Percentiles rank a stretch among this genome's conserved stretches.
Conservation (phyloP, 2,888 invertebrate genomes). For the Melieria crassipennis region DNA sequence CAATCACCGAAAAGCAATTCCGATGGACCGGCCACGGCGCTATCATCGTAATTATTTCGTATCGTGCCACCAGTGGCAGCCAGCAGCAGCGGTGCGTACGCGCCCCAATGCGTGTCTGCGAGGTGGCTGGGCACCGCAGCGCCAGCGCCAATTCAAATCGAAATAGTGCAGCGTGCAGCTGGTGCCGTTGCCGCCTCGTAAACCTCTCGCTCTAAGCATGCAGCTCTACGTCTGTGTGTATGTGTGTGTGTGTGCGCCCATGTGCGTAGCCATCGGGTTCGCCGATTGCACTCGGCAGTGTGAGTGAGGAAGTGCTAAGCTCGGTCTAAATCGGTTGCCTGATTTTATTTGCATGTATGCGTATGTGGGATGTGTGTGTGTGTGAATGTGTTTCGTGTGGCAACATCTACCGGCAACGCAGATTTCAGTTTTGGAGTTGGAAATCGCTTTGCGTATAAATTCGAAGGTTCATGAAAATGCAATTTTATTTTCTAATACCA, state of each 20-base stretch:
- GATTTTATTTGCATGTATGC: neutral
- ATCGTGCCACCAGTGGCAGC: slow-evolving; percentile 21
- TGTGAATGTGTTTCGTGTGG: neutral
- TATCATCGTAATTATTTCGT: slow-evolving; percentile 32
- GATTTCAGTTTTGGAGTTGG: slow-evolving; percentile 28
- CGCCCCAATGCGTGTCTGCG: neutral
- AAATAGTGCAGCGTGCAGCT: slow-evolving; percentile 31
- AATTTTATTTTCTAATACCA: slow-evolving; percentile 57
- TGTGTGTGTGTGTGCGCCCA: neutral
- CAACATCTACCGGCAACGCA: slow-evolving; percentile 9
- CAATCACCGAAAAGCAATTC: slow-evolving; percentile 34
- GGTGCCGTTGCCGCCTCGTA: slow-evolving; percentile 29
- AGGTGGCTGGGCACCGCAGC: neutral
- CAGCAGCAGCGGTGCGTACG: slow-evolving; percentile 17
- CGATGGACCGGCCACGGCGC: slow-evolving; percentile 15
- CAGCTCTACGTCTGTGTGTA: neutral
- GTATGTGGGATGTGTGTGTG: neutral
- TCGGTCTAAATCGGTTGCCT: slow-evolving; percentile 16
- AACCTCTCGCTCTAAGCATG: slow-evolving; percentile 6
- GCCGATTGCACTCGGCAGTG: neutral
- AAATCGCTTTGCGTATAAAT: slow-evolving; percentile 20
- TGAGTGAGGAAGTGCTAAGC: slow-evolving; percentile 31
- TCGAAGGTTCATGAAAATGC: slow-evolving; percentile 62
- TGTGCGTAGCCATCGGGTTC: neutral
- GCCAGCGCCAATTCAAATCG: slow-evolving; percentile 15